Percentiles rank a stretch among this genome's conserved stretches.
Evolutionary conservation across 1,140 invertebrate species (phyloP).

Genomic region (Cecropterus lyciades): DNA sequence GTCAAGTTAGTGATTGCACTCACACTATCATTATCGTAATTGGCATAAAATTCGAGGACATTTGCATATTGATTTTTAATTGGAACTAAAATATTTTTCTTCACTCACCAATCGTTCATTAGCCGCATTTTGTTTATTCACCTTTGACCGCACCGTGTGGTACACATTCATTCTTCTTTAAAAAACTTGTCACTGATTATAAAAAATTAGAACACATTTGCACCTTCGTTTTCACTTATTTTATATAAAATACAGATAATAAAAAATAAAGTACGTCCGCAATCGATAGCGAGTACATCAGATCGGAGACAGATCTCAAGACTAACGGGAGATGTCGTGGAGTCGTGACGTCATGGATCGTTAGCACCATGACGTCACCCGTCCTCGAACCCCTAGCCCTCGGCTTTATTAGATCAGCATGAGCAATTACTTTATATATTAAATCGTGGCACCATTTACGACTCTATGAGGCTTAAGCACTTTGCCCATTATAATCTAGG

Average conservation of each 20-base stretch:
- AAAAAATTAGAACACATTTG: not conserved
- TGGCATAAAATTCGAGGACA: constrained; percentile 29
- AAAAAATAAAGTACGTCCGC: constrained; percentile 4
- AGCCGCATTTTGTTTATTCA: constrained; percentile 54
- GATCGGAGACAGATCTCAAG: constrained; percentile 57
- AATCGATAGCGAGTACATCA: constrained; percentile 48
- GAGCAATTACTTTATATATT: constrained; percentile 40
- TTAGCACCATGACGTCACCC: constrained; percentile 70
- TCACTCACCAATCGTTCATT: constrained; percentile 64
- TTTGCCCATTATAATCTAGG: no score
- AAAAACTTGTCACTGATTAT: not conserved
- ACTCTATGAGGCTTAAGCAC: not conserved
- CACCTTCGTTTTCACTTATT: not conserved
- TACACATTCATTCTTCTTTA: constrained; percentile 66
- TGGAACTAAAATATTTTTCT: constrained; percentile 35
- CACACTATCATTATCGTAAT: constrained; percentile 19
- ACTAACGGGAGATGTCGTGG: constrained; percentile 54
- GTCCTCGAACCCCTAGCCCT: constrained; percentile 50
- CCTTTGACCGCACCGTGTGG: constrained; percentile 59
- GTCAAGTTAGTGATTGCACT: constrained; percentile 47
- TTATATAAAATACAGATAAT: not conserved
- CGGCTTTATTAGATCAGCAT: constrained; percentile 45
- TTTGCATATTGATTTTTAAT: constrained; percentile 32
- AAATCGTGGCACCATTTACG: constrained; percentile 35
- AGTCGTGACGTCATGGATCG: constrained; percentile 70